Base-by-base conservation (phyloP, 2,888 invertebrate genomes). In the Cryptocheilus praepositus region DNA sequence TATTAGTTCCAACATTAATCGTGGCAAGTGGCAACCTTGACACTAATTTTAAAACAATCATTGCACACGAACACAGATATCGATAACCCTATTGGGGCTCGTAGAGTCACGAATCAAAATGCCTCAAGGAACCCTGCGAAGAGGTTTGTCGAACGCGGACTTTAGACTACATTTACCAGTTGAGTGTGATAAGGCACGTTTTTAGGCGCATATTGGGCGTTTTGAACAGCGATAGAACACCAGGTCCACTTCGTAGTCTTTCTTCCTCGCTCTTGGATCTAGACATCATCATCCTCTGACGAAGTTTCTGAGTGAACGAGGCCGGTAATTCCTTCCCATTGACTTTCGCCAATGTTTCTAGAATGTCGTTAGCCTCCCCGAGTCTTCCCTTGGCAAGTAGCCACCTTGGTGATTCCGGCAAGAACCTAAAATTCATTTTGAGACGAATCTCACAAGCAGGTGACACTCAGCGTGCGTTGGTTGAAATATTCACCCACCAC, bases 361-460 rank as follows among this genome's bases (percentile, higher is more conserved):
- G 88, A 71, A 96, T 93, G 71, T 91, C 91, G 67, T 94, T 92
- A 0, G 96, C 97, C 89, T 96, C 96, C 84, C 95, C 94, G 44
- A 95, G 90, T 68, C 93, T 91, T 15, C 95, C 95, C 84, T 93
- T 93, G 85, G 96, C 95, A 22, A 97, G 89, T n/a, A 97, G 90
- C 97, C 97, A 97, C 79, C 97, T 91, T 0, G 97, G 96, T 7
- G 96, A 97, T 89, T 97, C 97, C 0, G 97, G 97, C 82, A 97
- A 90, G 73, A 95, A 93, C 90, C 92, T 91, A 74, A 7, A 36
- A 36, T 36, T 36, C 4, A 36, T 36, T 11, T 11, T 36, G 36
- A 11, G 11, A 36, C 11, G 36, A 36, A 36, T 36, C 8, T 36
- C 25, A 5, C 25, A 5, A 25, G 25, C 25, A 2, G 25, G 25